phyloP scores from a whole-genome alignment of 2,797 vertebrate genomes.

The Diplodus puntazzo region DNA sequence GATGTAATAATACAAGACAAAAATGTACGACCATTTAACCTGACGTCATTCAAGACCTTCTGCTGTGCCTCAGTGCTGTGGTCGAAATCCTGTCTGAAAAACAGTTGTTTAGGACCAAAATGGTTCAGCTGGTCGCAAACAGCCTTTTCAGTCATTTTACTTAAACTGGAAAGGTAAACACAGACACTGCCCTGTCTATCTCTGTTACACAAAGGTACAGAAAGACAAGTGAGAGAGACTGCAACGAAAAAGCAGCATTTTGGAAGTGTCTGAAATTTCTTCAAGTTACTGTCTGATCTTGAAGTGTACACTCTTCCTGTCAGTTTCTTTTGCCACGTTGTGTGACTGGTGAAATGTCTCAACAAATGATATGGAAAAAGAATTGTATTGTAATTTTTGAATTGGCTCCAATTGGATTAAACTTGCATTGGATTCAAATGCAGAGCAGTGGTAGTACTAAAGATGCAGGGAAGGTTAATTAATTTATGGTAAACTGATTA shows the following conservation, averaged over 20 bases:
- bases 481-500: neutral
- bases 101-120: too few species aligned
- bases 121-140: too few species aligned
- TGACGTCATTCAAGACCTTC: too few species aligned
- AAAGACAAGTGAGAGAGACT: neutral
- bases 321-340: neutral
- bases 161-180: neutral
- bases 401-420: too few species aligned
- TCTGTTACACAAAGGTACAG: too few species aligned
- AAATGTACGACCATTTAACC: too few species aligned
- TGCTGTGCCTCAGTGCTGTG: too few species aligned
- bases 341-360: neutral
- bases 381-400: neutral
- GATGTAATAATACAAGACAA: too few species aligned
- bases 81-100: too few species aligned
- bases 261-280: conserved; percentile 1
- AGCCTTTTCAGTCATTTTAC: neutral
- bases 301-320: neutral
- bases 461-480: neutral
- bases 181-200: too few species aligned
- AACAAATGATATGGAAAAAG: neutral
- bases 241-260: neutral
- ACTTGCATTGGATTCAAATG: neutral
- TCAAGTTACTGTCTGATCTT: neutral
- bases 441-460: neutral